Percentiles rank a stretch among this genome's conserved stretches.
phyloP scores from a whole-genome alignment of 2,113 vertebrate species.

The Aplodontia rufa region DNA sequence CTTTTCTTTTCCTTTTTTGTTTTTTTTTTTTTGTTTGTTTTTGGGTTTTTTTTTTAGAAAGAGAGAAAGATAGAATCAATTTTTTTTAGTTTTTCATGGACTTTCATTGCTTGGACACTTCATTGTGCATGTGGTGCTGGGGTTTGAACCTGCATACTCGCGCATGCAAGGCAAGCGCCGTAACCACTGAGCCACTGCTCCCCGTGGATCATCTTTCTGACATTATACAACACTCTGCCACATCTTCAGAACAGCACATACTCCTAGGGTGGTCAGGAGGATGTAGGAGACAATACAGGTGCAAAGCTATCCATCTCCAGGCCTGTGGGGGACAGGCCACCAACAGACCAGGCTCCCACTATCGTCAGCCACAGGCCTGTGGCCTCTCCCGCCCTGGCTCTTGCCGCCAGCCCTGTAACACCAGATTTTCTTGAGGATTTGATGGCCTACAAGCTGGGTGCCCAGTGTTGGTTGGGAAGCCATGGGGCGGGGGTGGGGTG shows the following conservation, averaged over 20 bases:
- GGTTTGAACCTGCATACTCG: too few species aligned
- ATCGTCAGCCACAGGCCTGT: accelerated
- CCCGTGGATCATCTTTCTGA: not conserved
- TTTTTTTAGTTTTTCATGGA: too few species aligned
- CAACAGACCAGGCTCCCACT: not conserved
- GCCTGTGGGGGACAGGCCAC: not conserved
- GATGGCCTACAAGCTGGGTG: accelerated
- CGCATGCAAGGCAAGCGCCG: too few species aligned
- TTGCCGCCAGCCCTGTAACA: accelerated
- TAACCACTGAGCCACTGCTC: too few species aligned
- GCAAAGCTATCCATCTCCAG: not conserved
- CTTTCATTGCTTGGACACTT: too few species aligned
- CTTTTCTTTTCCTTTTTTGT: too few species aligned
- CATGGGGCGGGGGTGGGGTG: not conserved
- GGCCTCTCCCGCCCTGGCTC: not conserved
- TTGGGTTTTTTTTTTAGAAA: too few species aligned
- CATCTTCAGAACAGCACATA: not conserved
- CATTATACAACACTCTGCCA: not conserved
- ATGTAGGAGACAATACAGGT: accelerated
- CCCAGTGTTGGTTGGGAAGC: not conserved
- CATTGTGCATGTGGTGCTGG: too few species aligned
- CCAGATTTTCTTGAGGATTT: too few species aligned
- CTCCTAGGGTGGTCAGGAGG: accelerated
- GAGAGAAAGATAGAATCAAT: too few species aligned
- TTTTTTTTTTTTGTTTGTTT: too few species aligned